Evolutionary conservation across 2,797 vertebrate genomes (phyloP).

Genomic region (Champsocephalus gunnari): DNA sequence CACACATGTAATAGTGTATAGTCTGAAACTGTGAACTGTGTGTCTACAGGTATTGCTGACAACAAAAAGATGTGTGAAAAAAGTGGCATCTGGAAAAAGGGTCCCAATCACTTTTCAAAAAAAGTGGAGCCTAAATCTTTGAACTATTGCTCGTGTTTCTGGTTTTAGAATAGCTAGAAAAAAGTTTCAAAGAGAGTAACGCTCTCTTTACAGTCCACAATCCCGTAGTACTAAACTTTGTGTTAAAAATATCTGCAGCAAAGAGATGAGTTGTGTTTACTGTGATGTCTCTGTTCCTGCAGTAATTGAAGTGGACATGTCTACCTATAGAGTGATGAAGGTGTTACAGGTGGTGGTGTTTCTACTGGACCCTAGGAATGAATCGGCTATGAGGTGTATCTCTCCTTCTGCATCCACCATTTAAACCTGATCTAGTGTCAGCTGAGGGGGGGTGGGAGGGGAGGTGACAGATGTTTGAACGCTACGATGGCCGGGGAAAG

Average conservation of each 20-base stretch:
- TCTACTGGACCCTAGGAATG: constrained; percentile 81
- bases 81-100: too few species aligned
- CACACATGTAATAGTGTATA: too few species aligned
- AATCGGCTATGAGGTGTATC: constrained; percentile 89
- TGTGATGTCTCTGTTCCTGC: constrained; percentile 81
- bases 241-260: not conserved
- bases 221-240: not conserved
- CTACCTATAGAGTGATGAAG: constrained; percentile 88
- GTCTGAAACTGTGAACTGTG: too few species aligned
- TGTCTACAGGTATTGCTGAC: too few species aligned
- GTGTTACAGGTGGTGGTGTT: constrained; percentile 1
- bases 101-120: too few species aligned
- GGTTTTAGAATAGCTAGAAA: not conserved
- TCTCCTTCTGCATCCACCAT: constrained; percentile 82
- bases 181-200: not conserved
- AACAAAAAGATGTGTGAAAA: too few species aligned
- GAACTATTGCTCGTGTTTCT: not conserved
- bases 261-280: not conserved
- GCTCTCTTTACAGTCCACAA: not conserved
- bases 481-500: constrained; percentile 60
- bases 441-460: constrained; percentile 79
- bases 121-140: not conserved
- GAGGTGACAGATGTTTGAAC: constrained; percentile 89
- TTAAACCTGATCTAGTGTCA: constrained; percentile 10
- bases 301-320: constrained; percentile 90